Percentiles rank a stretch among this genome's conserved stretches.
Conservation (phyloP, 2,113 vertebrate species). For the Hippoglossus stenolepis region DNA sequence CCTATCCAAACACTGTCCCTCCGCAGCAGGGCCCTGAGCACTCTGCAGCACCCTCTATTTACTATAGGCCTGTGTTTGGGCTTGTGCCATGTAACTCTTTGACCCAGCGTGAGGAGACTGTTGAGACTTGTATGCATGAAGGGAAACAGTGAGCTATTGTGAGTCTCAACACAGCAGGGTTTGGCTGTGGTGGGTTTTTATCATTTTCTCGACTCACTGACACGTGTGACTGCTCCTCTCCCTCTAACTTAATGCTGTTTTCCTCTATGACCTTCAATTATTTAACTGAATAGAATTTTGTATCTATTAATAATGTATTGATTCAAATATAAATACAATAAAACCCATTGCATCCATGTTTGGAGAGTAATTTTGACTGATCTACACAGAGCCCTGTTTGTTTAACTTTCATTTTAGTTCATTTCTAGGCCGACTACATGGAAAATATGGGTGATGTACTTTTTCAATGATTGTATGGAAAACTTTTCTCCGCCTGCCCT, state of each 20-base stretch:
- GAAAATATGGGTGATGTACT: constrained; percentile 16
- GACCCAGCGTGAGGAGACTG: constrained; percentile 74
- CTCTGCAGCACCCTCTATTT: constrained; percentile 67
- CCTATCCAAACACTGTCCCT: constrained; percentile 76
- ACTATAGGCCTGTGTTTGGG: constrained; percentile 76
- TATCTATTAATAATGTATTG: no score
- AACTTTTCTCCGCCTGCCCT: constrained; percentile 14
- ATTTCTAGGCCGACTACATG: neutral
- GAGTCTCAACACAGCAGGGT: constrained; percentile 68
- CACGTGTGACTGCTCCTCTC: constrained; percentile 35
- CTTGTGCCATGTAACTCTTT: constrained; percentile 78
- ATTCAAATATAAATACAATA: neutral
- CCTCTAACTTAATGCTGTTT: constrained; percentile 33
- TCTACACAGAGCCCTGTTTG: neutral
- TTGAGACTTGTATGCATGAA: constrained; percentile 73
- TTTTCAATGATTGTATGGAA: constrained; percentile 24
- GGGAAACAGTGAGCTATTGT: constrained; percentile 79
- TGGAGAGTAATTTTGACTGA: neutral
- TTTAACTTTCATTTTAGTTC: constrained; percentile 5
- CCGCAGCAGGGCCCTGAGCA: constrained; percentile 59
- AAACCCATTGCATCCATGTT: neutral
- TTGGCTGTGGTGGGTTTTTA: constrained; percentile 62
- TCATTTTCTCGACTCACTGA: constrained; percentile 70
- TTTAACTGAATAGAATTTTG: neutral
- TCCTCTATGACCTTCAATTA: constrained; percentile 6